Base-by-base conservation (phyloP, 2,888 invertebrate genomes). In the Acanthosoma haemorrhoidale region DNA sequence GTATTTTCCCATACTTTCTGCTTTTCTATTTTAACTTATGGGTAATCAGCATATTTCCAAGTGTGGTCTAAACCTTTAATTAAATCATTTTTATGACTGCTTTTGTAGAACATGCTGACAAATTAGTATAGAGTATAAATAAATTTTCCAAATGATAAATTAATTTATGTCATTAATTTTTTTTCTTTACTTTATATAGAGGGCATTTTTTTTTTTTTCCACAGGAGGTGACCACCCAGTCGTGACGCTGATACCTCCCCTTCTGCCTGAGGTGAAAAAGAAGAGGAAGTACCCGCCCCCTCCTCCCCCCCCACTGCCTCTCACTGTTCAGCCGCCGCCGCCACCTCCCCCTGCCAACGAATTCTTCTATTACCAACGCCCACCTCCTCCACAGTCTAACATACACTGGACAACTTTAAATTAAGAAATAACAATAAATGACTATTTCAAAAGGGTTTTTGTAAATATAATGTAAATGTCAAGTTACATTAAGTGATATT, bases 201-300 rank as follows among this genome's bases (percentile, higher is more conserved):
- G n/a, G n/a, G n/a, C n/a, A n/a, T n/a, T n/a, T n/a, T n/a, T n/a
- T n/a, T n/a, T n/a, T n/a, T n/a, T n/a, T n/a, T n/a, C n/a, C 8
- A 2, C 4, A 51, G 51, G 51, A 13, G 5, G n/a, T n/a, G n/a
- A n/a, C n/a, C n/a, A n/a, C n/a, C n/a, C n/a, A n/a, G n/a, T n/a
- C n/a, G n/a, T 51, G 29, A n/a, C 25, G n/a, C 21, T 51, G 51
- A 36, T 36, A 1, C 36, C 21, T 2, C 64, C 64, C 4, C 8
- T 41, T 2, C 11, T 64, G 1, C 29, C 81, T 67, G 59, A 70
- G n/a, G 63, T 71, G 8, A 63, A 70, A 34, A 71, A 73, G 64
- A 72, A 73, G 41, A 69, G 69, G 43, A 70, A 70, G 29, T 34
- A 36, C 3, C 58, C 64, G 3, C 67, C 67, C 13, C 70, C 70